A percentile compares a stretch with the other conserved stretches of the same genome.
These are phyloP conservation scores for Isoperla grammatica DNA, from an alignment of 2,888 invertebrate species.

Conservation along the genomic window DNA sequence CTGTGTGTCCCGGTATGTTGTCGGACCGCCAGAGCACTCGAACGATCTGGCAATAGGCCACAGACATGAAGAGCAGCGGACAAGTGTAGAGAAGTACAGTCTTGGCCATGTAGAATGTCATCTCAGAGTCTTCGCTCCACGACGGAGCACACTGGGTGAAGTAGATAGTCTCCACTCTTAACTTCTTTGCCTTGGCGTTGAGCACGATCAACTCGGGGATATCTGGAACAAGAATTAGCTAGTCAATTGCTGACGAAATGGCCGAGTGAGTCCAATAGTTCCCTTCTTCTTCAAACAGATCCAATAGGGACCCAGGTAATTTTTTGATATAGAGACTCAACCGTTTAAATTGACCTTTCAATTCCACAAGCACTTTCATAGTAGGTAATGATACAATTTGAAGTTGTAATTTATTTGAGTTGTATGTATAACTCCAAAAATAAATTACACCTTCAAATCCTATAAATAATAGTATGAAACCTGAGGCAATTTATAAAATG, in stretches of 20 bases:
- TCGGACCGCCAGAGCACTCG: constrained; percentile 75
- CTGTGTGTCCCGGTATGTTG: constrained; percentile 64
- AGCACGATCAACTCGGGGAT: constrained; percentile 71
- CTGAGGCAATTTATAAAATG: too few species aligned
- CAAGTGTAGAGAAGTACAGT: constrained; percentile 69
- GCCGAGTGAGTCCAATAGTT: too few species aligned
- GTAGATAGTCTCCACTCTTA: constrained; percentile 53
- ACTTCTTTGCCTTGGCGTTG: constrained; percentile 49
- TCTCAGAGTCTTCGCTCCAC: constrained; percentile 65
- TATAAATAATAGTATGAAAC: too few species aligned
- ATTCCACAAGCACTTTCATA: too few species aligned
- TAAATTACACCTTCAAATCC: too few species aligned
- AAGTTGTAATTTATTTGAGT: too few species aligned
- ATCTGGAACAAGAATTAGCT: constrained; percentile 49
- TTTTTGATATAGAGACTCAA: too few species aligned
- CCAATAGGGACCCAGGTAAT: too few species aligned
- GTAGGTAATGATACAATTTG: too few species aligned
- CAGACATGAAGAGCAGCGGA: constrained; percentile 75
- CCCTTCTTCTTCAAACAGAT: too few species aligned
- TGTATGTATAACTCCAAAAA: too few species aligned
- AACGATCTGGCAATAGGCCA: constrained; percentile 80
- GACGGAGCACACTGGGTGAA: constrained; percentile 66
- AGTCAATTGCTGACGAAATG: neutral
- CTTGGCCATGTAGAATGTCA: constrained; percentile 63
- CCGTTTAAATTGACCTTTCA: too few species aligned